These are phyloP conservation scores for Zaprionus nigranus DNA, from an alignment of 1,140 invertebrate species.

Conservation along the genomic window DNA sequence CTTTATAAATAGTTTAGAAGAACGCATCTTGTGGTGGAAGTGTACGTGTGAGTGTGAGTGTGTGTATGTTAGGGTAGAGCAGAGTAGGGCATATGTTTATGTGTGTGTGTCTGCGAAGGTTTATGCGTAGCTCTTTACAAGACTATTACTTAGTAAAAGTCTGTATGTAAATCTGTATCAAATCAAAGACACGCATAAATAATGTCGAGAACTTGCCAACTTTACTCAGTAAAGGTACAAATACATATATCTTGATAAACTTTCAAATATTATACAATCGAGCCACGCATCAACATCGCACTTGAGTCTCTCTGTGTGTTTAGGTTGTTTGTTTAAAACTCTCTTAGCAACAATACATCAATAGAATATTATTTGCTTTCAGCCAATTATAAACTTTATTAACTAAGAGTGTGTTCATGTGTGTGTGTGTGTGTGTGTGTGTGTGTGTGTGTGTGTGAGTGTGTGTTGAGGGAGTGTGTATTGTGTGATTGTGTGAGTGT, in stretches of 20 bases:
- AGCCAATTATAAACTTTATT: constrained; percentile 29
- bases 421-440: constrained; percentile 13
- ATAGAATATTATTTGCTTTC: constrained; percentile 3
- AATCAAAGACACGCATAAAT: neutral
- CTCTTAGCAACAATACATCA: constrained; percentile 1
- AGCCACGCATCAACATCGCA: neutral
- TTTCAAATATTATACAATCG: neutral
- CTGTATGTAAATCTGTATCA: too few species aligned
- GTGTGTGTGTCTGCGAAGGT: constrained; percentile 11
- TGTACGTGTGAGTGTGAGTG: constrained; percentile 30
- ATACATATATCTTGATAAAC: neutral
- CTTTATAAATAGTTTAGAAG: constrained; percentile 67
- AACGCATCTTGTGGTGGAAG: constrained; percentile 56
- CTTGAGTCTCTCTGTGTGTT: neutral
- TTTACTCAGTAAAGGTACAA: neutral
- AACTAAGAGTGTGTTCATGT: constrained; percentile 5
- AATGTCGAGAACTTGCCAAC: too few species aligned
- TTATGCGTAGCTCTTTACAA: neutral
- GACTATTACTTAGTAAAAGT: constrained; percentile 3
- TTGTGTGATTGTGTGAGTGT: constrained; percentile 6
- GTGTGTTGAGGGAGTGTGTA: neutral
- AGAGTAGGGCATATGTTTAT: neutral
- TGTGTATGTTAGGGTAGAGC: constrained; percentile 13
- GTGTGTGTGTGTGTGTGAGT: constrained; percentile 9
- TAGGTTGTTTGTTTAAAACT: constrained; percentile 1